Base-by-base conservation (phyloP, 1,140 invertebrate species). In the Magallana angulata region DNA sequence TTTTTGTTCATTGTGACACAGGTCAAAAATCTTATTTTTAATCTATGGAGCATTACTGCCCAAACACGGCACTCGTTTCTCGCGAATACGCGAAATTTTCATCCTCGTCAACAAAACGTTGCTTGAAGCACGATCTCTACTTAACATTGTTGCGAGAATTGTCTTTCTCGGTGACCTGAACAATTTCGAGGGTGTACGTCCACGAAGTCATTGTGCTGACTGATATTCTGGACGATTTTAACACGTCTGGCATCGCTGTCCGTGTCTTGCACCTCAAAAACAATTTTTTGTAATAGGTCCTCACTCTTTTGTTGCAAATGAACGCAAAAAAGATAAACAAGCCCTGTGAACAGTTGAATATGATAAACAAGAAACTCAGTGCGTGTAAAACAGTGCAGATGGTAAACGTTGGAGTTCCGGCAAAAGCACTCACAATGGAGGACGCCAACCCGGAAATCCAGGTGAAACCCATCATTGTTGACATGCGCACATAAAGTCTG, bases 401-500 rank as follows among this genome's bases (percentile, higher is more conserved):
- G 8, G 82, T 58, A 3, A 84, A 30, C 8, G 91, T 87, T 3
- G 90, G 86, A 5, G 89, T 85, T 11, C 91, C 68, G 8, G 88
- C 82, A 58, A 93, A 90, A 8, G 91, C 87, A 64, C 91, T 93
- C 16, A 94, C 87, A 14, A 94, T 90, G 3, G 94, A 93, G 1
- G 93, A 93, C 2, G 94, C 90, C 24, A 95, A 91, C 4, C 94
- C 95, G 84, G 95, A 92, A 9, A 95, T 91, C 95, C 95, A 95
- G 7, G 94, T 95, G 82, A 95, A 95, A 12, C 95, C 95, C 92
- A 95, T 94, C 7, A 95, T 92, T 1, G 93, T 92, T 7, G 95
- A 94, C 89, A 97, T 94, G 16, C 96, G 93, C 57, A 96, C 91
- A 92, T 96, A 97, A 16, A 97, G 92, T 85, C 96, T 95, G 86